phyloP scores from a whole-genome alignment of 2,113 vertebrate genomes.

The Acrocephalus kingi region DNA sequence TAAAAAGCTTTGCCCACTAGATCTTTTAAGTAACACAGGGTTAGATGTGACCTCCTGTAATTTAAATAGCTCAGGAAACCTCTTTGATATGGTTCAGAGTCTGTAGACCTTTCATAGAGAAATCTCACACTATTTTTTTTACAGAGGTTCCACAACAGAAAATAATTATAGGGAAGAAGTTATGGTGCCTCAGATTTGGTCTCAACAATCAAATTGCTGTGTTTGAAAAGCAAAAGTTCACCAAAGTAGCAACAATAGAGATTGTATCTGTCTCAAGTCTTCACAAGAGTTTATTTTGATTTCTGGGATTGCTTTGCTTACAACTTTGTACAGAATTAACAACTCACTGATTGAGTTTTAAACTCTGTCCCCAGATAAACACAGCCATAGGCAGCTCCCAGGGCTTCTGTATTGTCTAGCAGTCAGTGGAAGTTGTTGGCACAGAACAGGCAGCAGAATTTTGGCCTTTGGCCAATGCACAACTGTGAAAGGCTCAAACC shows the following conservation, averaged over 20 bases:
- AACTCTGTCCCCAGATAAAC: neutral
- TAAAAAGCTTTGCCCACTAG: neutral
- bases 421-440: constrained; percentile 26
- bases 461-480: constrained; percentile 22
- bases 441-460: constrained; percentile 32
- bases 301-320: neutral
- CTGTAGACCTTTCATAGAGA: neutral
- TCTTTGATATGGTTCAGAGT: neutral
- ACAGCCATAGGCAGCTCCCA: constrained; percentile 14
- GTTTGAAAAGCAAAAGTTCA: constrained; percentile 19
- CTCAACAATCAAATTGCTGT: neutral
- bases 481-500: constrained; percentile 29
- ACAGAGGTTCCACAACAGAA: neutral
- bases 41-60: neutral
- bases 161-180: neutral
- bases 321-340: neutral
- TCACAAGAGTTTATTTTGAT: constrained; percentile 26
- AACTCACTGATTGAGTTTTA: constrained; percentile 29
- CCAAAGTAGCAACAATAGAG: neutral
- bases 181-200: neutral
- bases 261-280: neutral
- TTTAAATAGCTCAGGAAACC: constrained; percentile 12
- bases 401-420: constrained; percentile 21
- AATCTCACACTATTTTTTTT: neutral
- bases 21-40: neutral